Conservation (phyloP, 2,888 invertebrate species). For the Acronicta leporina region DNA sequence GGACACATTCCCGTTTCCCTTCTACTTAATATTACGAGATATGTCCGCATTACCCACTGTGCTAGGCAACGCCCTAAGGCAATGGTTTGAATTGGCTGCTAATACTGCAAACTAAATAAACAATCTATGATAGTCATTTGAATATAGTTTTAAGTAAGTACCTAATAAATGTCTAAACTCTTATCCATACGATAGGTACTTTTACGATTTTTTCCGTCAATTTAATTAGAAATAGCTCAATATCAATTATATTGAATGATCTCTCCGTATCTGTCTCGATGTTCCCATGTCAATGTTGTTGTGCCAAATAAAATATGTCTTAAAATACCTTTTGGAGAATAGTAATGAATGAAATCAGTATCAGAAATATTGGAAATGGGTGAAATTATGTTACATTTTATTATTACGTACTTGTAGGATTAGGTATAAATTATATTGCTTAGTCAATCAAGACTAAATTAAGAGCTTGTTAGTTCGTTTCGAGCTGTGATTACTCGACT, state of each 20-base stretch:
- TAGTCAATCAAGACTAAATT: constrained; percentile 29
- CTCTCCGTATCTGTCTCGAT: neutral
- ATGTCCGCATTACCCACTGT: constrained; percentile 96
- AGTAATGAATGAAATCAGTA: neutral
- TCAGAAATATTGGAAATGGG: constrained; percentile 5
- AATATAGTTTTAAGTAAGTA: constrained; percentile 25
- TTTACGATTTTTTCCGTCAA: constrained; percentile 23
- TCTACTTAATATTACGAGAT: constrained; percentile 97
- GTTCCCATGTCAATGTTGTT: neutral
- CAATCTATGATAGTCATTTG: neutral
- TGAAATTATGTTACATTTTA: constrained; percentile 1
- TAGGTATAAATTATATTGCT: constrained; percentile 11
- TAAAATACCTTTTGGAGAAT: too few relatives aligned
- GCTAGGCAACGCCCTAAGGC: constrained; percentile 97
- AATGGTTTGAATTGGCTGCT: constrained; percentile 99
- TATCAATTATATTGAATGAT: constrained; percentile 11
- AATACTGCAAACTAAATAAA: constrained; percentile 77
- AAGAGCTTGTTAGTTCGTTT: constrained; percentile 26
- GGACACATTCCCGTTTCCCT: constrained; percentile 99
- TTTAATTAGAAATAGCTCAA: constrained; percentile 27
- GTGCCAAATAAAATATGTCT: too few relatives aligned
- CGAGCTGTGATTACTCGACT: constrained; percentile 43
- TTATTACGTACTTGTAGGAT: neutral
- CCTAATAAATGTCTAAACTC: constrained; percentile 32
- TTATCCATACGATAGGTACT: constrained; percentile 13